phyloP scores from a whole-genome alignment of 2,113 vertebrate genomes.

The Grammomys surdaster region DNA sequence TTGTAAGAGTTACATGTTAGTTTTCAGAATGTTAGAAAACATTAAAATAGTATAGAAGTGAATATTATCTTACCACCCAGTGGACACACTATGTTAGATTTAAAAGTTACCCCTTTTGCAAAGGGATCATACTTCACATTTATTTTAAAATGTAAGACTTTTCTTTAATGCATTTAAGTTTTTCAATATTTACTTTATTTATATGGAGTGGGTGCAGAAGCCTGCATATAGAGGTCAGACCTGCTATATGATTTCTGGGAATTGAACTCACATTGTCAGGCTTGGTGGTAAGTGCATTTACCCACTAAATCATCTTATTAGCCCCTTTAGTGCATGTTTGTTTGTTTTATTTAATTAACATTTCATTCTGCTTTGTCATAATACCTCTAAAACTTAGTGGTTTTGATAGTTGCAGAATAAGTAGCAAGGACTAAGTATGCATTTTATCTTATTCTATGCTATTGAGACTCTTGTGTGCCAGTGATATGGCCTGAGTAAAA shows the following conservation, averaged over 20 bases:
- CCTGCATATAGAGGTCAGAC: neutral
- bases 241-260: too few species aligned
- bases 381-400: neutral
- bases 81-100: neutral
- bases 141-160: neutral
- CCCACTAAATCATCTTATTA: neutral
- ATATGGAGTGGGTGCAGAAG: neutral
- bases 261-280: neutral
- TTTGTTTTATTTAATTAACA: neutral
- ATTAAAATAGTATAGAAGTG: neutral
- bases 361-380: neutral
- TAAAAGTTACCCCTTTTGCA: neutral
- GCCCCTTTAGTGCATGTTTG: neutral
- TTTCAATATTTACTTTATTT: neutral
- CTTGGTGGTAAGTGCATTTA: neutral
- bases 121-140: neutral
- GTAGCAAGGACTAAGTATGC: neutral
- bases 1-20: neutral
- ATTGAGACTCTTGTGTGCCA: neutral
- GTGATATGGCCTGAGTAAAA: neutral
- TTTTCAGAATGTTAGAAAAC: constrained; percentile 51
- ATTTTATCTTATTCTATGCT: neutral
- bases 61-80: neutral
- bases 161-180: neutral
- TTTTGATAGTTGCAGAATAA: neutral